Evolutionary conservation across 2,113 vertebrate species (phyloP).

Genomic region (Heterocephalus glaber): DNA sequence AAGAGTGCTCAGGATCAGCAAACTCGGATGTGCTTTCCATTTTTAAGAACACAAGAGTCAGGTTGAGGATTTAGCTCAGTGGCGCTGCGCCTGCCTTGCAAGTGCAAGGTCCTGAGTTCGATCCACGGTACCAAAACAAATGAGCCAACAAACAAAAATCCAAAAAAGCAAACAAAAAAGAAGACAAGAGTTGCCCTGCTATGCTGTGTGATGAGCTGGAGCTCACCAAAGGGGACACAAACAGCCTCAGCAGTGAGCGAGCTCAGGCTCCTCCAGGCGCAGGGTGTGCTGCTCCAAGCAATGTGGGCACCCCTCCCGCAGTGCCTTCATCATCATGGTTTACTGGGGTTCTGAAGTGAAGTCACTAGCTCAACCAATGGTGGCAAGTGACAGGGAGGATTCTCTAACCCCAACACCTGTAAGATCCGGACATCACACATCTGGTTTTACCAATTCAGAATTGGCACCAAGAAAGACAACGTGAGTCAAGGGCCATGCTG

Average conservation of each 20-base stretch:
- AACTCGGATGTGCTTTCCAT: neutral
- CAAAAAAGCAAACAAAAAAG: neutral
- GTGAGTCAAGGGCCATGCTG: neutral
- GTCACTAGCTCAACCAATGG: neutral
- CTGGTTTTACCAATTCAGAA: neutral
- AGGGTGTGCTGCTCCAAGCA: fast-evolving
- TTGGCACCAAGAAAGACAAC: too few relatives aligned
- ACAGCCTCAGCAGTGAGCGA: neutral
- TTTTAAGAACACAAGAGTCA: neutral
- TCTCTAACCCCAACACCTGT: fast-evolving
- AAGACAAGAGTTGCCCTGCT: neutral
- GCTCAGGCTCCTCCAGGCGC: neutral
- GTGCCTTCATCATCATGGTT: fast-evolving
- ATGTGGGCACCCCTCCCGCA: neutral
- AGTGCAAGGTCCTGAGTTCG: too few relatives aligned
- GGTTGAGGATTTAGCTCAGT: too few relatives aligned
- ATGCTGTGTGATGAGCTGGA: too few relatives aligned
- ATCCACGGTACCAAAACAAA: too few relatives aligned
- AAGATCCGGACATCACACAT: fast-evolving
- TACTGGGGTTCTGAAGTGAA: neutral
- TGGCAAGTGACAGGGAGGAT: fast-evolving
- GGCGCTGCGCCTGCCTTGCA: too few relatives aligned
- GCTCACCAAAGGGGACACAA: too few relatives aligned
- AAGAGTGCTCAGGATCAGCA: neutral
- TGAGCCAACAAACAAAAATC: too few relatives aligned